Evolutionary conservation across 2,888 invertebrate genomes (phyloP), one percentile per base, ranked within the genome.

Genomic region (Pteria penguin): DNA sequence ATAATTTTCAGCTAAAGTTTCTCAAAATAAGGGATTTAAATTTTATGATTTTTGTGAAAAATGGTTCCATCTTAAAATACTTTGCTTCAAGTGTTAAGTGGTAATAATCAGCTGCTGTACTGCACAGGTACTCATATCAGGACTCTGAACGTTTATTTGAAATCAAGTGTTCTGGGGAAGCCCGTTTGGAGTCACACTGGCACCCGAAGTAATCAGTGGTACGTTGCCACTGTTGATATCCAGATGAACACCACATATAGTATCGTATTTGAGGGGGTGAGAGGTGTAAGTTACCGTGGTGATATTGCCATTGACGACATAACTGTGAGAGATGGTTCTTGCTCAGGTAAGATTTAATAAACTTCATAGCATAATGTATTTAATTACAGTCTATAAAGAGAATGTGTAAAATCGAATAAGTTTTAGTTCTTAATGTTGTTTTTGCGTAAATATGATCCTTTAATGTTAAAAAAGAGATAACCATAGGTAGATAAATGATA

Each of bases 231-330:
- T 26, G 83, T 89, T 4, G 78, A 83, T 52, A 78, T 85, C 8
- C 75, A 80, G 72, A 72, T 61, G 26, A 77, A 79, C 57, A 60
- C 72, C 2, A 62, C 77, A n/a, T 85, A 87, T 68, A 76, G 88
- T 79, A 82, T 90, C 2, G 84, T 88, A 22, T 87, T 91, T 76
- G 90, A 90, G 72, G 90, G 85, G 4, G 82, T 87, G 4, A 70
- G 86, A 27, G 86, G 87, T 27, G 82, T 76, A n/a, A 82, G 76
- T 76, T 87, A 81, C 75, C 72, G 73, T 32, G 89, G 89, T 54
- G 85, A 88, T 70, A 89, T 90, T 68, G 88, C 88, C 33, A 75
- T 90, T 3, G 90, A 90, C 78, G 90, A 90, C 65, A 78, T 90
- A n/a, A 68, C 80, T 14, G 62, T 88, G 2, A 76, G 84, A 29